Conservation (phyloP, 2,113 vertebrate genomes). For the Dendrocopos noguchii region DNA sequence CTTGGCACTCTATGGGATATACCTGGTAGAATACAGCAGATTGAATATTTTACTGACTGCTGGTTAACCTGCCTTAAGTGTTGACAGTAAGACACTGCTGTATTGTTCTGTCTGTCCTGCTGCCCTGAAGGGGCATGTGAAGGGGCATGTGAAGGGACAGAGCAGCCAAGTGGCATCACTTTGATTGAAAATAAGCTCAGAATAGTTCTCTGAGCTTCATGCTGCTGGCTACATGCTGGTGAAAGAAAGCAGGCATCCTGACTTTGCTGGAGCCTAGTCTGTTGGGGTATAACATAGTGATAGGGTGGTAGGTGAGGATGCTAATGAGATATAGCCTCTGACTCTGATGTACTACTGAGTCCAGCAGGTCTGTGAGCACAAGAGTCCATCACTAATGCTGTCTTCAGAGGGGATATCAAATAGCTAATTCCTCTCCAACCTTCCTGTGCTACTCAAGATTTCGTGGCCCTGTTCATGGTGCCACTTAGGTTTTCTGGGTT, state of each 20-base stretch:
- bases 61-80: not conserved
- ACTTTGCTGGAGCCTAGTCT: not conserved
- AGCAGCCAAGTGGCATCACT: not conserved
- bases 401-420: fast-evolving
- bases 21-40: not conserved
- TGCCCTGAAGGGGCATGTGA: not conserved
- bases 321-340: not conserved
- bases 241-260: not conserved
- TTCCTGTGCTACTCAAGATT: not conserved
- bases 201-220: not conserved
- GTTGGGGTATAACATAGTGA: too few species aligned
- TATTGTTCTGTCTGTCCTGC: not conserved
- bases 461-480: not conserved
- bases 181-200: not conserved
- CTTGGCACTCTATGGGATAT: not conserved
- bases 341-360: not conserved
- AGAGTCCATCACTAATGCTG: not conserved
- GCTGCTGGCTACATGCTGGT: not conserved
- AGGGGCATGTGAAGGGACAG: not conserved
- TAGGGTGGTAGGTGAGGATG: not conserved
- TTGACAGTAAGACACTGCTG: not conserved
- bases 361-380: not conserved
- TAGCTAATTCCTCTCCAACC: not conserved
- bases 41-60: not conserved
- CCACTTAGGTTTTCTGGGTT: not conserved